Evolutionary conservation across 2,797 vertebrate genomes (phyloP), one percentile per base, ranked within the genome.

Genomic region (Vireo griseus): DNA sequence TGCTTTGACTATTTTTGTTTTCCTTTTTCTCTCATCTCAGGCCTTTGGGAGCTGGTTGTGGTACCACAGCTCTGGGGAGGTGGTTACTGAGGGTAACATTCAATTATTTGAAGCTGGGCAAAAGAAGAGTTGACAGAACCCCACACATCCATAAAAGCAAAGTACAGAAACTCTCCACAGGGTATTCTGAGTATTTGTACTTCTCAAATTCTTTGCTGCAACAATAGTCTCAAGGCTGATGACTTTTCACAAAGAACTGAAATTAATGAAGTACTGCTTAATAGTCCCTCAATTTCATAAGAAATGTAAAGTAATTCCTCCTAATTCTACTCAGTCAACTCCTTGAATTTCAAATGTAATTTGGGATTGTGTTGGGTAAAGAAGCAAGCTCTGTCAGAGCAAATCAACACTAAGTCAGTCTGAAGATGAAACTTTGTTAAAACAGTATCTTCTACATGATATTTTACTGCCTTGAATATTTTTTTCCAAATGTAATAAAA

Each of bases 241-340:
- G 75, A 73, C 66, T 94, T 91, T 48, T 88, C 67, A 77, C 77
- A 95, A 94, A 86, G 74, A 77, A 61, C 31, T 40, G 24, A 90
- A 96, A 92, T 92, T 84, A 93, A 93, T 82, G 63, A 92, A 79
- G 48, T 58, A 40, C 54, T 81, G 52, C 48, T 88, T 82, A 91
- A 45, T 20, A 54, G 37, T 87, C 57, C 45, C 61, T 92, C 77
- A 76, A 74, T 39, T 90, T 75, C 33, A 29, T 52, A 76, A 52
- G 65, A 92, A 84, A 74, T 57, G 25, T 59, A 83, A 86, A 95
- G 40, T 5, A 81, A 55, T 47, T 95, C 31, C 62, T 87, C 22
- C 58, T 42, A 94, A 93, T 78, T 89, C 92, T 80, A 44, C 54
- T 92, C 54, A 89, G 45, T 16, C 79, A 69, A 2, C 31, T 66